These are phyloP conservation scores for Petrocephalus microphthalmus DNA, from an alignment of 2,113 vertebrate species.

Conservation along the genomic window DNA sequence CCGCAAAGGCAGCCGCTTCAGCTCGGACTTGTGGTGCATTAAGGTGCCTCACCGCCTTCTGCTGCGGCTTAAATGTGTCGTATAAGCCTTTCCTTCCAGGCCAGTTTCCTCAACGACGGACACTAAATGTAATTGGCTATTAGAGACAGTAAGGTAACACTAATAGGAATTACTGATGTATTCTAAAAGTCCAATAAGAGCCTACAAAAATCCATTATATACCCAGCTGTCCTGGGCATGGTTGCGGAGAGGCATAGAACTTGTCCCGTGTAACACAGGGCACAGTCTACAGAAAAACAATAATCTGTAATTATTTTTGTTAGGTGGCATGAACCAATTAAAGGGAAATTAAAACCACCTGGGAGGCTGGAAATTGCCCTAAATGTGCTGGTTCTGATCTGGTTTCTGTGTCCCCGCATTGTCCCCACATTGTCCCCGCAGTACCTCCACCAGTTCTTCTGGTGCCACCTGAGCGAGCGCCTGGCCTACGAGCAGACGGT, in stretches of 20 bases:
- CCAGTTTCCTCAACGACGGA: background rate
- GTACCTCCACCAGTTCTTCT: slow-evolving; percentile 85
- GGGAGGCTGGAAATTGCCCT: background rate
- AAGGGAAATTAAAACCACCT: background rate
- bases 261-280: background rate
- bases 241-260: background rate
- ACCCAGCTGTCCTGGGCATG: background rate
- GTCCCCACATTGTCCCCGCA: slow-evolving; percentile 36
- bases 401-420: background rate
- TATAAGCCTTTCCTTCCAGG: background rate
- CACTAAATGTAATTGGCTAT: background rate
- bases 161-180: background rate
- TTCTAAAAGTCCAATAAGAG: background rate
- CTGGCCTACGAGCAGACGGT: slow-evolving; percentile 78
- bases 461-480: slow-evolving; percentile 81
- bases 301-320: background rate
- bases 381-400: background rate
- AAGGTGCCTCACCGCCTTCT: slow-evolving; percentile 60
- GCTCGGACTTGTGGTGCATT: slow-evolving; percentile 75
- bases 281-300: background rate
- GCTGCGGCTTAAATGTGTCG: background rate
- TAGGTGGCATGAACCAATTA: background rate
- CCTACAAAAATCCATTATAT: background rate
- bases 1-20: slow-evolving; percentile 65
- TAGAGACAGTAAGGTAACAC: background rate